Base-by-base conservation (phyloP, 1,140 invertebrate genomes). In the Lepidurus couesii region DNA sequence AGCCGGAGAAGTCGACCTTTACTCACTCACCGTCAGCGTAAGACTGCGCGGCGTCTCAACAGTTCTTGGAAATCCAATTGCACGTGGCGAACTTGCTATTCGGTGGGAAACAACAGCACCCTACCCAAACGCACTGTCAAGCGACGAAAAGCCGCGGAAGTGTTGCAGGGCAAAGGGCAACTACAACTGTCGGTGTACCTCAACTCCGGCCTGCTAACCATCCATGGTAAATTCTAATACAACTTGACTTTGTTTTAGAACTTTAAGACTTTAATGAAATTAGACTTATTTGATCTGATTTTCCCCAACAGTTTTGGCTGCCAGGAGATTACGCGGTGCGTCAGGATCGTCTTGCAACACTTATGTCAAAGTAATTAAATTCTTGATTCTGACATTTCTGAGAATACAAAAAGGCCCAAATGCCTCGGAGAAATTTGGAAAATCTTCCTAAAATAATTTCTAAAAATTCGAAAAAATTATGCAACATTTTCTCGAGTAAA, bases 281-380 rank as follows among this genome's bases (percentile, higher is more conserved):
- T 26, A 4, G 8, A 43, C 24, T 45, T 77, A 21, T 7, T 24
- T 11, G 8, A n/a, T 77, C 77, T 79, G 10, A 2, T 77, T 79
- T 24, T 75, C 73, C 1, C n/a, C 1, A 42, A 53, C 44, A 79
- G 78, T 79, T 77, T 44, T 77, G 42, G 75, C 78, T 3, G 78
- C 78, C 4, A 73, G 75, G 21, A 65, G 43, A 7, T 34, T 77
- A 16, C 34, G 75, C 11, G 26, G 43, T 47, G 65, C 45, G 7
- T 42, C 81, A 13, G 82, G 80, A 24, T 78, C 73, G 24, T 74
- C 81, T 1, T 83, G 83, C 77, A 84, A 84, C 75, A 82, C 84
- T 34, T 85, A 85, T 45, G 82, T 84, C 26, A 84, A 84, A 81
- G 84, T 84, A 81, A 13, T n/a, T 44, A 24, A 74, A 42, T 24